These are phyloP conservation scores for Mastacembelus armatus DNA, from an alignment of 2,797 vertebrate species.

Conservation along the genomic window DNA sequence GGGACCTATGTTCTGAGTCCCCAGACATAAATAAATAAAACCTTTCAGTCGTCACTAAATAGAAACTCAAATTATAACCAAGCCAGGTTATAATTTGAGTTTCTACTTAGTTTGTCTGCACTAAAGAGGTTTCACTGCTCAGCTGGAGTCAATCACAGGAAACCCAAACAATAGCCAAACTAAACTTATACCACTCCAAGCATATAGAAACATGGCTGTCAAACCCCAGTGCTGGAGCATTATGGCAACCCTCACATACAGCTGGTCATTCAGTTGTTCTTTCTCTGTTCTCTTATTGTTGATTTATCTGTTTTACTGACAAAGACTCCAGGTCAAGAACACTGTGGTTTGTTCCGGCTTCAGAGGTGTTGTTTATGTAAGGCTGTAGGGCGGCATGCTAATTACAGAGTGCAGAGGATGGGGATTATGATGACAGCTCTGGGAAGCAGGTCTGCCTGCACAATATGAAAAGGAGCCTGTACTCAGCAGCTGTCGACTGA, in stretches of 20 bases:
- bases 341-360: constrained; percentile 61
- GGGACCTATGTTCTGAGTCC: too few relatives aligned
- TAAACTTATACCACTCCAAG: constrained; percentile 39
- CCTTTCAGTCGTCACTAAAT: too few relatives aligned
- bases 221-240: constrained; percentile 26
- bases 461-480: constrained; percentile 50
- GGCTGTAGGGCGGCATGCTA: constrained; percentile 73
- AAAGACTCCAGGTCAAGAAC: constrained; percentile 64
- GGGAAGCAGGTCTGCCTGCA: constrained; percentile 72
- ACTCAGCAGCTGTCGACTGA: constrained; percentile 48
- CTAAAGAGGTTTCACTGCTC: constrained; percentile 44
- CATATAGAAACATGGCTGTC: constrained; percentile 43
- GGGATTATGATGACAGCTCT: constrained; percentile 79
- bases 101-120: constrained; percentile 19
- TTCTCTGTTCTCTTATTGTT: constrained; percentile 49
- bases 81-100: constrained; percentile 20
- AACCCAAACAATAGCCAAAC: constrained; percentile 44
- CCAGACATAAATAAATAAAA: neutral
- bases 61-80: too few relatives aligned
- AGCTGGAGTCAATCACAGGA: constrained; percentile 49
- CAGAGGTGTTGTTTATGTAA: constrained; percentile 83
- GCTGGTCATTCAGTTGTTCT: constrained; percentile 52
- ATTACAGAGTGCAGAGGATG: constrained; percentile 81
- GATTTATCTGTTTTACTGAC: constrained; percentile 72
- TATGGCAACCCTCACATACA: constrained; percentile 51